Base-by-base conservation (phyloP, 2,797 vertebrate species). In the Poliocrania exsul region DNA sequence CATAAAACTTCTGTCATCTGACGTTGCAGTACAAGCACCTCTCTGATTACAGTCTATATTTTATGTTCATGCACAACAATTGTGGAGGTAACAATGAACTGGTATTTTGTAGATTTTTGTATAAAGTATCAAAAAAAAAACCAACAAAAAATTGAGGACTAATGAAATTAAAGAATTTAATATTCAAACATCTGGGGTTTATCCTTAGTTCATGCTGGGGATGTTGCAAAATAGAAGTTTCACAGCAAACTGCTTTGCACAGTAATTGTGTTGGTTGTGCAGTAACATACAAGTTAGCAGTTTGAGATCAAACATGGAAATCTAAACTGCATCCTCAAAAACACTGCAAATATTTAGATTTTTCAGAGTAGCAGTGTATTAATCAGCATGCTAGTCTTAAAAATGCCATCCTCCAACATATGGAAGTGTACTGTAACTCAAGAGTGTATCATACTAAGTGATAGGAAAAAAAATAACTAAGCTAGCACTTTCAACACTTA, bases 251-350 rank as follows among this genome's bases (percentile, higher is more conserved):
- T 44, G 31, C 31, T 82, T 37, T 35, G n/a, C 2, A 5, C 6
- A 13, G 20, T 47, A 66, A 49, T 28, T 53, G 9, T 0, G 0
- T 18, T 53, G 38, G 37, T 15, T 77, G 15, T 40, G 38, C 28
- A 37, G 20, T 29, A 81, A 61, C 8, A 17, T 3, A 25, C 19
- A 82, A n/a, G 23, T 61, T 16, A 65, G 60, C 5, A 70, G 16
- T 13, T 57, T 53, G 38, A 24, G 21, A 57, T n/a, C 26, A 60
- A 77, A 69, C 9, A 42, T 8, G 25, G 21, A 16, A 38, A 87
- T 85, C 31, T 60, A 31, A 88, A 38, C 6, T 70, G 29, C 29
- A 38, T 9, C 29, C 28, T 53, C 17, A 8, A 42, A 46, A 70
- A 29, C 7, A 69, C 40, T 24, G 20, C 47, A 85, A 92, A 49